Conservation (phyloP, 2,888 invertebrate species). For the Caenorhabditis sp. region DNA sequence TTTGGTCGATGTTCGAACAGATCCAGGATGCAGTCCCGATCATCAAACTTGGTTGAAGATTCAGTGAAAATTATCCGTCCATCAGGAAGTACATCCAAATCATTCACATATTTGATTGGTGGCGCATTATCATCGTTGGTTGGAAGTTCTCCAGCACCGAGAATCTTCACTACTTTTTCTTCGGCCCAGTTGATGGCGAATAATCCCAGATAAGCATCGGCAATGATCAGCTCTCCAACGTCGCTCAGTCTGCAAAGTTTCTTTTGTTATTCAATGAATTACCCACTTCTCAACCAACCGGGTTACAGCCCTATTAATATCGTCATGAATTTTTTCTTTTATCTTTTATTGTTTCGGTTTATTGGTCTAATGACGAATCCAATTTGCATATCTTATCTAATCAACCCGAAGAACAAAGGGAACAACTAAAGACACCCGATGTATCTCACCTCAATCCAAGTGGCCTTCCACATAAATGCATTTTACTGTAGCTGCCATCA, state of each 20-base stretch:
- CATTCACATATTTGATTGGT: conserved; percentile 69
- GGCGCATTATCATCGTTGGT: conserved; percentile 49
- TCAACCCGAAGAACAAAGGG: neutral
- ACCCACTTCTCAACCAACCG: too few species aligned
- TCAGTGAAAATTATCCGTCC: conserved; percentile 74
- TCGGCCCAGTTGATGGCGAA: conserved; percentile 69
- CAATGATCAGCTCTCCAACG: conserved; percentile 67
- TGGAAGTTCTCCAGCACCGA: conserved; percentile 65
- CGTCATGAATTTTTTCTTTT: too few species aligned
- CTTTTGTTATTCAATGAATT: too few species aligned
- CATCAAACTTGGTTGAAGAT: conserved; percentile 71
- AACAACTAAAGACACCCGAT: neutral
- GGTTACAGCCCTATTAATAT: too few species aligned
- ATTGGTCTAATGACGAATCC: conserved; percentile 21
- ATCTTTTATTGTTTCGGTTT: conserved; percentile 8
- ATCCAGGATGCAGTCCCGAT: conserved; percentile 70
- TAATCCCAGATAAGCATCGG: conserved; percentile 74
- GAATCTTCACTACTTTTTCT: conserved; percentile 66
- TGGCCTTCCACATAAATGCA: conserved; percentile 71
- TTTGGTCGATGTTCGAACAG: conserved; percentile 75
- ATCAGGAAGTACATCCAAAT: conserved; percentile 73
- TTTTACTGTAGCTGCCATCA: conserved; percentile 69
- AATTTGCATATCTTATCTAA: conserved; percentile 37
- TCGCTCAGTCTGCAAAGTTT: conserved; percentile 58
- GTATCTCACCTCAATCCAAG: conserved; percentile 67